Conservation (phyloP, 2,113 vertebrate genomes). For the Seriola aureovittata region DNA sequence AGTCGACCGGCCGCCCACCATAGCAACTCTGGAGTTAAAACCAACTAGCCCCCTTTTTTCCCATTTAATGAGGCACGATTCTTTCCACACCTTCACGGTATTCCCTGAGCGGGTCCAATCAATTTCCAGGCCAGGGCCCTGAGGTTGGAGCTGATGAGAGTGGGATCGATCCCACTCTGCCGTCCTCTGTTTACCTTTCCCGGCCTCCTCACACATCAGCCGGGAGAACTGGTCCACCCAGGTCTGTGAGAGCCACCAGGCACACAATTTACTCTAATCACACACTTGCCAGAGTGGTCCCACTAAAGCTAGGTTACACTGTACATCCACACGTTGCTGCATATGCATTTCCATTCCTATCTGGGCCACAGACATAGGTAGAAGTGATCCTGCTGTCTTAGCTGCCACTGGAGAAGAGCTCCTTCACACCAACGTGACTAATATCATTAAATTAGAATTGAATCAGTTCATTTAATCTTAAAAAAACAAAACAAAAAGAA, state of each 20-base stretch:
- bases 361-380: not conserved
- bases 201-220: conserved; percentile 54
- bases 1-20: conserved; percentile 59
- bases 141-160: conserved; percentile 81
- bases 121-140: conserved; percentile 71
- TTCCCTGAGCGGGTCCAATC: conserved; percentile 68
- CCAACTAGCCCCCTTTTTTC: conserved; percentile 46
- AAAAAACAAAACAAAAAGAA: conserved; percentile 2
- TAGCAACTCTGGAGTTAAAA: conserved; percentile 62
- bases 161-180: conserved; percentile 81
- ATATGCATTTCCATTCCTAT: conserved; percentile 35
- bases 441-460: not conserved
- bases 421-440: not conserved
- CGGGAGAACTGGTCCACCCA: conserved; percentile 44
- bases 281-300: conserved; percentile 42
- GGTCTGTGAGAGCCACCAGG: conserved; percentile 32
- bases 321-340: conserved; percentile 16
- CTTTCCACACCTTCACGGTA: conserved; percentile 57
- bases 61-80: conserved; percentile 61
- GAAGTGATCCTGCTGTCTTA: not conserved
- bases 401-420: not conserved
- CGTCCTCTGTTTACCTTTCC: conserved; percentile 76
- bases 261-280: conserved; percentile 52
- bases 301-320: conserved; percentile 25
- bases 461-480: not conserved